A percentile compares a stretch with the other conserved stretches of the same genome.
Evolutionary conservation across 1,140 invertebrate species (phyloP).

Genomic region (Neodiprion fabricii): DNA sequence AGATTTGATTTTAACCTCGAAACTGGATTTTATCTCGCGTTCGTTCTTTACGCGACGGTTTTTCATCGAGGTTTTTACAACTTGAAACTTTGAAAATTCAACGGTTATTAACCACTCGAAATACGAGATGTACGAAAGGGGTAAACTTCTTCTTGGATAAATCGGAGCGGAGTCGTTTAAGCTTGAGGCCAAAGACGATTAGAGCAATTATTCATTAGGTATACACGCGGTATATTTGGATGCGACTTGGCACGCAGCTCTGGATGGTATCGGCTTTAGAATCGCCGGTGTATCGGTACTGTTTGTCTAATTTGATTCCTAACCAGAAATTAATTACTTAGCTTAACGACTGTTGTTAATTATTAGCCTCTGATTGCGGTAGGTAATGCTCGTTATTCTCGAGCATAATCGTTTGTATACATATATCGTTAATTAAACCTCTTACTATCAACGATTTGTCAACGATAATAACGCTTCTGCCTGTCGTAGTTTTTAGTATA

Average conservation of each 20-base stretch:
- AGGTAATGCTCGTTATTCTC: background rate
- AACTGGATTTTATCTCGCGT: too few relatives aligned
- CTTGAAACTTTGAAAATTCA: too few relatives aligned
- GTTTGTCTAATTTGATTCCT: constrained; percentile 2
- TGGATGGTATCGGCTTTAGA: background rate
- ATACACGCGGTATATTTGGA: background rate
- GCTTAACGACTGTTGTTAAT: background rate
- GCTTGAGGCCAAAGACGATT: background rate
- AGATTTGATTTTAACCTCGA: too few relatives aligned
- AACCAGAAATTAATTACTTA: background rate
- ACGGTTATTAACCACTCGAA: too few relatives aligned
- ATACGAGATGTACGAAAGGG: background rate
- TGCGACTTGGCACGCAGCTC: background rate
- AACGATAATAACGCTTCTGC: background rate
- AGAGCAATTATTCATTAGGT: background rate
- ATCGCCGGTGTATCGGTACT: too few relatives aligned
- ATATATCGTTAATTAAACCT: background rate
- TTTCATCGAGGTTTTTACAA: too few relatives aligned
- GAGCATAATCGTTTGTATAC: background rate
- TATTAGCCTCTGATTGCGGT: background rate
- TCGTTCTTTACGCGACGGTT: too few relatives aligned
- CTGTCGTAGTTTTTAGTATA: too few relatives aligned
- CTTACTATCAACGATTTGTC: background rate
- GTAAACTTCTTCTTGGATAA: background rate
- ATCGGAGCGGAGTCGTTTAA: background rate